Evolutionary conservation across 2,797 vertebrate species (phyloP), one percentile per base, ranked within the genome.

Genomic region (Lophotriccus pileatus): DNA sequence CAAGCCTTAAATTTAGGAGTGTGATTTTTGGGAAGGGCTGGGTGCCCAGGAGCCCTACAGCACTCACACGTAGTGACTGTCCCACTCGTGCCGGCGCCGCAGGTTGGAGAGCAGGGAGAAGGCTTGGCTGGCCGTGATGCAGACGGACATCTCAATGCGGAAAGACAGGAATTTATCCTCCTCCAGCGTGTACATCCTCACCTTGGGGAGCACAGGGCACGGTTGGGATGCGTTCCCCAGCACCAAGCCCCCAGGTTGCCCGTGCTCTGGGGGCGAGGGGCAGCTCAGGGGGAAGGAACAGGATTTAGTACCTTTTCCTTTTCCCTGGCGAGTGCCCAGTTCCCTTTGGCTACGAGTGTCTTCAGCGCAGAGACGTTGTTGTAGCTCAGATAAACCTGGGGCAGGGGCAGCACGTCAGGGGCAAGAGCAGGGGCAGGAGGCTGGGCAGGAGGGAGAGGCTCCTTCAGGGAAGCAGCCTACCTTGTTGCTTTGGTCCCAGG

Each of bases 401-500:
- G 44, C 14, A 28, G 76, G 60, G 56, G 32, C 50, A 72, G 47
- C 36, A 2, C 0, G 10, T 91, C 67, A 96, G 50, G 53, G 32
- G 39, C 17, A 25, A 52, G 49, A 28, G 3, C 55, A 25, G 49
- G 16, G 55, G n/a, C 63, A 58, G 44, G 27, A 79, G 43, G 32
- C 8, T 41, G 17, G 39, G 19, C 27, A 47, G 75, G 60, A 58
- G 47, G 60, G 68, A 60, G 44, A 1, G 5, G 23, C 7, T 22
- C 23, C 70, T 12, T 1, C 2, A 1, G 41, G 50, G 12, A 20
- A 73, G 7, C 55, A 23, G 41, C 94, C 91, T 98, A 99, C 99
- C 99, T 99, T 99, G 97, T 99, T 99, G 97, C 98, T 99, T 82
- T 98, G 98, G 96, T 99, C 99, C 99, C 99, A 99, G 66, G 99